phyloP scores from a whole-genome alignment of 2,797 vertebrate species.

The Tympanoctomys barrerae region DNA sequence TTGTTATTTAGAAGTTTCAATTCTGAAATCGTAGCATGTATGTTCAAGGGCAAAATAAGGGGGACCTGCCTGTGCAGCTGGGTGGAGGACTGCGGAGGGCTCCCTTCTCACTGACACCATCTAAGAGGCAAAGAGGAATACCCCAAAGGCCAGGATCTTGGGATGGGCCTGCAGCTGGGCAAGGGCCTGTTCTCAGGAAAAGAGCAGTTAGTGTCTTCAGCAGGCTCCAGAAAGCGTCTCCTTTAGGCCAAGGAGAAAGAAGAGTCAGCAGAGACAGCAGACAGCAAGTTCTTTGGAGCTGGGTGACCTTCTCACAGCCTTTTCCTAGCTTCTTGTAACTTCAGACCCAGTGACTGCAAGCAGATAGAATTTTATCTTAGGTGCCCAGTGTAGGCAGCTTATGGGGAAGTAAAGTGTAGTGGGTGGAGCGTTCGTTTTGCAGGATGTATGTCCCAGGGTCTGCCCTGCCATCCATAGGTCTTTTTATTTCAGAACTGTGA shows the following conservation, averaged over 20 bases:
- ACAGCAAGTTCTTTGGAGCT: neutral
- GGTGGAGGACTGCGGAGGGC: neutral
- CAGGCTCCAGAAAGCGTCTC: neutral
- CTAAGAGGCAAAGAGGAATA: conserved; percentile 12
- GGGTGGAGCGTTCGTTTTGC: neutral
- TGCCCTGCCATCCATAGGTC: neutral
- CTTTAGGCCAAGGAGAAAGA: neutral
- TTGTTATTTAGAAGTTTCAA: conserved; percentile 24
- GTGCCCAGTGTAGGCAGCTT: neutral
- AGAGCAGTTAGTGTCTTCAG: neutral
- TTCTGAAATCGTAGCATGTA: neutral
- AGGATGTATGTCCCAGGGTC: neutral
- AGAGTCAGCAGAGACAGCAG: neutral
- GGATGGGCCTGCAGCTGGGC: neutral
- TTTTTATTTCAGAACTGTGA: conserved; percentile 39
- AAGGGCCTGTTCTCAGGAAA: neutral
- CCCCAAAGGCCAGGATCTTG: neutral
- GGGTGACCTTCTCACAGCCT: neutral
- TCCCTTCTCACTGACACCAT: neutral
- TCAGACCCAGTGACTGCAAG: neutral
- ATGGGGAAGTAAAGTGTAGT: neutral
- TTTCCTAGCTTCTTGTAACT: neutral
- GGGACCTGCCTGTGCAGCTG: neutral
- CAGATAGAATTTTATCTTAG: neutral
- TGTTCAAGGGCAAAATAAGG: neutral